These are phyloP conservation scores for Heliconius aoede DNA, from an alignment of 2,888 invertebrate species.

Conservation along the genomic window DNA sequence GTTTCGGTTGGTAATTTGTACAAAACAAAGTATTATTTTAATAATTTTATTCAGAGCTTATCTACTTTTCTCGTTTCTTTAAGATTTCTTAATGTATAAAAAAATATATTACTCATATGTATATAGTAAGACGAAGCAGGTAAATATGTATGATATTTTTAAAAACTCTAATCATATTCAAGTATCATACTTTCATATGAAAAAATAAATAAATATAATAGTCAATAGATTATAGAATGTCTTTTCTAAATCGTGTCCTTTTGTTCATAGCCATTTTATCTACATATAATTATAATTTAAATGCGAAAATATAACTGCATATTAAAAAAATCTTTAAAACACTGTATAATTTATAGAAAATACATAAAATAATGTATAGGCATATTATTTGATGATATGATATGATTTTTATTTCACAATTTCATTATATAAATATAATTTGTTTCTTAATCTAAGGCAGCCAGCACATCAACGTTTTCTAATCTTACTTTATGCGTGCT, in stretches of 20 bases:
- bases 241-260: too few relatives aligned
- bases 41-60: neutral
- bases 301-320: too few relatives aligned
- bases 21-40: conserved; percentile 11
- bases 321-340: too few relatives aligned
- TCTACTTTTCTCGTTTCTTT: neutral
- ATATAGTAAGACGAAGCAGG: neutral
- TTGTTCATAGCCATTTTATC: too few relatives aligned
- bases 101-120: neutral
- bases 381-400: too few relatives aligned
- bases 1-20: neutral
- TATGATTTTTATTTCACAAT: too few relatives aligned
- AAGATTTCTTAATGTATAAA: too few relatives aligned
- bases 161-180: neutral
- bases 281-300: too few relatives aligned
- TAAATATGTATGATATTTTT: neutral
- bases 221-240: neutral
- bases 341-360: too few relatives aligned
- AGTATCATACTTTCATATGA: neutral
- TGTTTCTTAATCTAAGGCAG: neutral
- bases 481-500: neutral
- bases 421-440: neutral
- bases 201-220: neutral
- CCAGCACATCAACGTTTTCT: neutral
- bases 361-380: too few relatives aligned